Evolutionary conservation across 2,888 invertebrate genomes (phyloP).

Genomic region (Eustalomyia histrio): DNA sequence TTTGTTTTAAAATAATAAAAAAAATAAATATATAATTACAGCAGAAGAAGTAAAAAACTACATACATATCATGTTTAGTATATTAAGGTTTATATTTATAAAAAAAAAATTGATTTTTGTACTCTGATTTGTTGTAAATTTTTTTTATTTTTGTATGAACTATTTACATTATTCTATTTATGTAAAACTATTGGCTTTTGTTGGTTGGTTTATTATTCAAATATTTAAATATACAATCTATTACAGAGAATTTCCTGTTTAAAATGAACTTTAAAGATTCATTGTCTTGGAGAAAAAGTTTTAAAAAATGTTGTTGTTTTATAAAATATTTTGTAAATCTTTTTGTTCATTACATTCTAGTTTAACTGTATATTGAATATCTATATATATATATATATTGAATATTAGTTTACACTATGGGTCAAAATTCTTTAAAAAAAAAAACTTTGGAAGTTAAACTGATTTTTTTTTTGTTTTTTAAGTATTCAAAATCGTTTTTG

Average conservation of each 20-base stretch:
- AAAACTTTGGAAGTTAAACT: no score
- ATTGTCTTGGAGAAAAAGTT: not conserved
- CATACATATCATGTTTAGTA: conserved; percentile 27
- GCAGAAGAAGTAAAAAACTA: conserved; percentile 30
- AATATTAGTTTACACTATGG: not conserved
- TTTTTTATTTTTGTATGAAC: conserved; percentile 13
- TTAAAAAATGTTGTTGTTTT: not conserved
- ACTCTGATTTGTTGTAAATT: conserved; percentile 47
- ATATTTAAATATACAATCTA: not conserved
- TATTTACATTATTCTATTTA: conserved; percentile 16
- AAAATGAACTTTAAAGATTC: not conserved
- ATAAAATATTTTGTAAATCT: not conserved
- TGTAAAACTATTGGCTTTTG: conserved; percentile 22
- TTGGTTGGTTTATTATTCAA: not conserved
- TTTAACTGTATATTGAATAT: conserved; percentile 9
- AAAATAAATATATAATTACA: not conserved
- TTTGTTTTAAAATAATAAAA: not conserved
- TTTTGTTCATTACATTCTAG: conserved; percentile 14
- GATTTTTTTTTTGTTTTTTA: no score
- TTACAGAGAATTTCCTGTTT: conserved; percentile 12
- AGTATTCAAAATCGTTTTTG: no score
- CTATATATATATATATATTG: not conserved
- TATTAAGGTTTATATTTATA: conserved; percentile 6
- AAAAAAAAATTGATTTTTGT: conserved; percentile 35
- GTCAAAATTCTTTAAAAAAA: conserved; percentile 8